Evolutionary conservation across 2,113 vertebrate species (phyloP).

Genomic region (Hemibagrus wyckioides): DNA sequence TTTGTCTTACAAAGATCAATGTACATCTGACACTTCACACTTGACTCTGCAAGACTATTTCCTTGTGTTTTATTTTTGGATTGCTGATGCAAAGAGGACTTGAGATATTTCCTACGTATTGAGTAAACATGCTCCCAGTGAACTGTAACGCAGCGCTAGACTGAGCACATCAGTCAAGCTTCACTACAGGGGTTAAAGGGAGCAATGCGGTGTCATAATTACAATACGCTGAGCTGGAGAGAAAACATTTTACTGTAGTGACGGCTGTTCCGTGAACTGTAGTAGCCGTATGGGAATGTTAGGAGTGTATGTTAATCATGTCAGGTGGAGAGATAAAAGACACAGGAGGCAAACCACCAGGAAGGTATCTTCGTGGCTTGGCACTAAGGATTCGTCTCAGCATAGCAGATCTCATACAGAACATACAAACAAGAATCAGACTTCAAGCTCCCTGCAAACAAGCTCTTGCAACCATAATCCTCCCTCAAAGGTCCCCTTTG

Average conservation of each 20-base stretch:
- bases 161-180: constrained; percentile 52
- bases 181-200: constrained; percentile 47
- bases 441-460: constrained; percentile 39
- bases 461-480: constrained; percentile 31
- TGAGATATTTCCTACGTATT: constrained; percentile 48
- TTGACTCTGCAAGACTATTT: constrained; percentile 8
- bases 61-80: constrained; percentile 35
- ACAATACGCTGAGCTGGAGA: constrained; percentile 44
- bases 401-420: constrained; percentile 11
- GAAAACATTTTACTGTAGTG: constrained; percentile 33
- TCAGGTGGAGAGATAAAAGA: not conserved
- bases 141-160: constrained; percentile 40
- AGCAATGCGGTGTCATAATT: constrained; percentile 51
- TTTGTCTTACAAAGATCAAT: not conserved
- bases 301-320: constrained; percentile 34
- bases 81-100: constrained; percentile 30
- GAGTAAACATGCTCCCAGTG: constrained; percentile 52
- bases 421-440: constrained; percentile 13
- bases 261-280: constrained; percentile 33
- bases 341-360: not conserved
- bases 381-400: not conserved
- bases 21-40: not conserved
- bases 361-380: not conserved
- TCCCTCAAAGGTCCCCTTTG: constrained; percentile 43
- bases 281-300: constrained; percentile 16